Percentiles rank a stretch among this genome's conserved stretches.
phyloP scores from a whole-genome alignment of 2,113 vertebrate species.

The Meriones unguiculatus region DNA sequence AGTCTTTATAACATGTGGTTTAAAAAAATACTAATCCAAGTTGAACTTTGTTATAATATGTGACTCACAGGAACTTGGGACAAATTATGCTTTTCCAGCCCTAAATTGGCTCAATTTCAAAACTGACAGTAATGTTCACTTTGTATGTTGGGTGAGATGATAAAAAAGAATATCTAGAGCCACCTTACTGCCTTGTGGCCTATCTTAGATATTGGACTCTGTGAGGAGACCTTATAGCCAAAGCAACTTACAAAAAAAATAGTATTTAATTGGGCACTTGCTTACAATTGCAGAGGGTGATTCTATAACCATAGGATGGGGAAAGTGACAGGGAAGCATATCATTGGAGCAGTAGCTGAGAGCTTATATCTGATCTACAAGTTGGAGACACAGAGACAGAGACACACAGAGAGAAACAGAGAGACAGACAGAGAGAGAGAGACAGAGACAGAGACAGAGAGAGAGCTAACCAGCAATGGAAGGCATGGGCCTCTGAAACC shows the following conservation, averaged over 20 bases:
- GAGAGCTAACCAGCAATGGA: background rate
- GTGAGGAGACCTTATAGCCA: background rate
- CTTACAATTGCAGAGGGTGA: background rate
- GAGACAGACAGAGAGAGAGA: background rate
- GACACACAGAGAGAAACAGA: background rate
- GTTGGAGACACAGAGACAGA: background rate
- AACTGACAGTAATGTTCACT: conserved; percentile 57
- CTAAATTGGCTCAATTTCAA: conserved; percentile 51
- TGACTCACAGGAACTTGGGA: conserved; percentile 63
- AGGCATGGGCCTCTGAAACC: background rate
- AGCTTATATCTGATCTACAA: background rate
- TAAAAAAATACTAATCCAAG: background rate
- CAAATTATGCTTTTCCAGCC: conserved; percentile 62
- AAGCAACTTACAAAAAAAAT: background rate
- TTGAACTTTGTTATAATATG: conserved; percentile 67
- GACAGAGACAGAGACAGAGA: background rate
- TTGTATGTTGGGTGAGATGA: background rate
- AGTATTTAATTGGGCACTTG: background rate
- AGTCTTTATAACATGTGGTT: conserved; percentile 63
- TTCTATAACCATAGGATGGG: background rate
- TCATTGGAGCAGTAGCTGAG: background rate
- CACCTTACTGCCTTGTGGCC: background rate
- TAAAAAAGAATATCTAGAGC: background rate
- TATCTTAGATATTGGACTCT: background rate
- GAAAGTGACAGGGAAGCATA: background rate